Evolutionary conservation across 2,888 invertebrate genomes (phyloP).

Genomic region (Nomada fucata): DNA sequence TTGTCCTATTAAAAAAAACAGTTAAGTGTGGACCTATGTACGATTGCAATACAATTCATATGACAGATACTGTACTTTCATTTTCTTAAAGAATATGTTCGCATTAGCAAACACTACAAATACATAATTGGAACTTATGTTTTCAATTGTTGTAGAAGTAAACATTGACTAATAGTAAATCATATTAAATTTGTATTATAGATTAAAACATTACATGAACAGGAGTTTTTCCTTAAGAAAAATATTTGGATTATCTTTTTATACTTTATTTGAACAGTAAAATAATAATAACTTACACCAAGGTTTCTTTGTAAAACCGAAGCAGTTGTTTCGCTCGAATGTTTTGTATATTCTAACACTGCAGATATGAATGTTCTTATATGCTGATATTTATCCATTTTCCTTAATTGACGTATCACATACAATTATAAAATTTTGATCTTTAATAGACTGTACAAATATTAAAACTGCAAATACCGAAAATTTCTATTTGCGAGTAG

Average conservation of each 20-base stretch:
- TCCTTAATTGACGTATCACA: background rate
- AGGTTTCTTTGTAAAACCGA: slow-evolving; percentile 80
- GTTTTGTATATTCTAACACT: slow-evolving; percentile 77
- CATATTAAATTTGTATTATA: background rate
- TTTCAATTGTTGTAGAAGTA: background rate
- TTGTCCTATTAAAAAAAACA: slow-evolving; percentile 7
- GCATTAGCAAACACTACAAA: background rate
- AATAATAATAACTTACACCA: slow-evolving; percentile 72
- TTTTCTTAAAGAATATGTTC: background rate
- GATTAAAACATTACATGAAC: too few species aligned
- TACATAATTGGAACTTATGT: background rate
- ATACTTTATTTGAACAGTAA: background rate
- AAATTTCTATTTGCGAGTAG: slow-evolving; percentile 7
- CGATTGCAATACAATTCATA: too few species aligned
- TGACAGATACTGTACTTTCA: background rate
- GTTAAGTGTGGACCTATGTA: too few species aligned
- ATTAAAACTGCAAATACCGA: slow-evolving; percentile 27
- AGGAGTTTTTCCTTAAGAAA: background rate
- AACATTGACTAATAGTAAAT: background rate
- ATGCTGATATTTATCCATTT: slow-evolving; percentile 79
- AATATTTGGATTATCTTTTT: background rate
- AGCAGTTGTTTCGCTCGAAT: slow-evolving; percentile 78
- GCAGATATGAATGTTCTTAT: slow-evolving; percentile 79
- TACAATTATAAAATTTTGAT: slow-evolving; percentile 18
- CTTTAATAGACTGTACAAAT: background rate